Conservation (phyloP, 1,140 invertebrate species). For the Battus philenor region DNA sequence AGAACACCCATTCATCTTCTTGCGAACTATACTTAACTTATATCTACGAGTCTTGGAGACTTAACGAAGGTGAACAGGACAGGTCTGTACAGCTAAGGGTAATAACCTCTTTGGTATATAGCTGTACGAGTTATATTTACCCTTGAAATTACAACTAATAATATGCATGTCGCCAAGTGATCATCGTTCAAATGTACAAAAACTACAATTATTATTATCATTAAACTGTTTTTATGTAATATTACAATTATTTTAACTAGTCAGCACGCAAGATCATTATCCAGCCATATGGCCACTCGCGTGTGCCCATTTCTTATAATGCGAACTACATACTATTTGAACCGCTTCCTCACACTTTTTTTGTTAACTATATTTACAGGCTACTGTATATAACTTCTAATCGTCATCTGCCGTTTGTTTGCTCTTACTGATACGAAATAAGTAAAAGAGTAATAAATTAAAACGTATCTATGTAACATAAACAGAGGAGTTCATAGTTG, state of each 20-base stretch:
- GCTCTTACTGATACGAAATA: too few species aligned
- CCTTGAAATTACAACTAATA: neutral
- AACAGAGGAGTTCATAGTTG: too few species aligned
- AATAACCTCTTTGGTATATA: conserved; percentile 7
- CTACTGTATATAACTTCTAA: too few species aligned
- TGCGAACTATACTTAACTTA: conserved; percentile 4
- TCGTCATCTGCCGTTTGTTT: too few species aligned
- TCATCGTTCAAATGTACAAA: neutral
- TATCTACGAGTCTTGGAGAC: conserved; percentile 5
- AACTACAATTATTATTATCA: conserved; percentile 6
- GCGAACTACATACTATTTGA: neutral
- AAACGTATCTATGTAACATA: too few species aligned
- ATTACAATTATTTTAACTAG: neutral
- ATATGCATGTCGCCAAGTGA: neutral
- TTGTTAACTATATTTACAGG: conserved; percentile 1
- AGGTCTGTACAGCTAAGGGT: neutral
- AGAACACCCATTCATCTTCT: neutral
- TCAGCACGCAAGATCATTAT: conserved; percentile 4
- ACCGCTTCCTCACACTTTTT: neutral
- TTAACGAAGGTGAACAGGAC: neutral
- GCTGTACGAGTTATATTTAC: neutral
- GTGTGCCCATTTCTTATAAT: too few species aligned
- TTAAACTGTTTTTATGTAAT: neutral
- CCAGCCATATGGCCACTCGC: conserved; percentile 1
- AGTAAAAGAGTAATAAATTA: too few species aligned